Evolutionary conservation across 2,888 invertebrate species (phyloP), one percentile per base, ranked within the genome.

Genomic region (Ectemnius lituratus): DNA sequence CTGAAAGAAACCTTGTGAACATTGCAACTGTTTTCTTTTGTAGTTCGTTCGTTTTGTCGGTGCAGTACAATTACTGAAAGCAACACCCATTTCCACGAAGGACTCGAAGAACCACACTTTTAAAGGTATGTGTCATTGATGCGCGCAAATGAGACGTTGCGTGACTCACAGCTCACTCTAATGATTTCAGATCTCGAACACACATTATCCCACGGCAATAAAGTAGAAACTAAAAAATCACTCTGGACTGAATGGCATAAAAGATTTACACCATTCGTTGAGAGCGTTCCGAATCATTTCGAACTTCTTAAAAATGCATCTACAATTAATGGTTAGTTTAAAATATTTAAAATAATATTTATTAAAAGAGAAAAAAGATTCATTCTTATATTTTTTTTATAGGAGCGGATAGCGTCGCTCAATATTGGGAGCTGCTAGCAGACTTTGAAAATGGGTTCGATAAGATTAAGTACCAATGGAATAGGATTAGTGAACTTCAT

Each of bases 391-490:
- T n/a, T n/a, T 4, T 46, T 13, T 56, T 46, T 76, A 78, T 46
- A 90, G 90, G 60, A 37, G 80, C 80, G 45, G 47, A 80, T 6
- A 73, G 78, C 63, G 79, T 84, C 4, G 62, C 63, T 8, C 78
- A 81, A 45, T 90, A 90, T 70, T 90, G 90, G 90, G 89, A 89
- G 78, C 76, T 86, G 74, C 70, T 90, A 18, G 84, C 84, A n/a
- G 87, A 84, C 61, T 86, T 84, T 61, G 65, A 79, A 2, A 59
- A 81, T 13, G 89, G 88, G 2, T 90, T 89, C 66, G 68, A 83
- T 2, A 70, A 81, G 13, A 78, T 85, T 11, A 73, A 77, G 60
- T 47, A 67, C 11, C 79, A 85, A 65, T 85, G 88, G 88, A 80
- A 49, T n/a, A 80, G 72, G 57, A 76, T 90, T 69, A 64, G 68